Evolutionary conservation across 1,140 invertebrate genomes (phyloP).

Genomic region (Camponotus floridanus): DNA sequence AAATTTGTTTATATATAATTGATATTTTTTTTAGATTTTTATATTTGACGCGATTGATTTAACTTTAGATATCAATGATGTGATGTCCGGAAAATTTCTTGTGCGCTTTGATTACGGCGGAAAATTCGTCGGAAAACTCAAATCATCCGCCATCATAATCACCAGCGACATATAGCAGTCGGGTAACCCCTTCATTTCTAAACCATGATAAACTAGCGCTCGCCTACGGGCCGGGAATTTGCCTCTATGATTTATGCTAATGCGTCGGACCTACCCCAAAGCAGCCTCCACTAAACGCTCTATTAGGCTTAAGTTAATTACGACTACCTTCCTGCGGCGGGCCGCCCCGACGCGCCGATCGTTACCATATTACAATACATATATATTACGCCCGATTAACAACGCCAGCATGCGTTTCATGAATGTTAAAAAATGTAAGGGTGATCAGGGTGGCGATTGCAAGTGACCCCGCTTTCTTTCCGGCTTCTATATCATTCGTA

Average conservation of each 20-base stretch:
- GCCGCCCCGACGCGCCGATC: constrained; percentile 56
- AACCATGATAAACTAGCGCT: constrained; percentile 76
- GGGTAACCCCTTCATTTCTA: constrained; percentile 74
- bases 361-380: constrained; percentile 71
- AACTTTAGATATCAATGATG: background rate
- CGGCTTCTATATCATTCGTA: constrained; percentile 35
- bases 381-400: constrained; percentile 71
- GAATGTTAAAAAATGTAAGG: constrained; percentile 45
- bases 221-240: constrained; percentile 68
- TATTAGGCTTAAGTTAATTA: constrained; percentile 81
- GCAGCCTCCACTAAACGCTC: constrained; percentile 76
- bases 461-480: constrained; percentile 16
- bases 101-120: background rate
- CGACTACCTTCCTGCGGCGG: constrained; percentile 70
- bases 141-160: constrained; percentile 63
- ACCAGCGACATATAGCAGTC: constrained; percentile 60
- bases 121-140: constrained; percentile 56
- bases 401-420: constrained; percentile 32
- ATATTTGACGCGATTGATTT: background rate
- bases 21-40: background rate
- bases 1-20: background rate
- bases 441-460: constrained; percentile 1
- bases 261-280: constrained; percentile 76
- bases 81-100: constrained; percentile 5
- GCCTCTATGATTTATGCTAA: constrained; percentile 80